Percentiles rank a stretch among this genome's conserved stretches.
Conservation (phyloP, 2,888 invertebrate genomes). For the Pachycephus smyrnensis region DNA sequence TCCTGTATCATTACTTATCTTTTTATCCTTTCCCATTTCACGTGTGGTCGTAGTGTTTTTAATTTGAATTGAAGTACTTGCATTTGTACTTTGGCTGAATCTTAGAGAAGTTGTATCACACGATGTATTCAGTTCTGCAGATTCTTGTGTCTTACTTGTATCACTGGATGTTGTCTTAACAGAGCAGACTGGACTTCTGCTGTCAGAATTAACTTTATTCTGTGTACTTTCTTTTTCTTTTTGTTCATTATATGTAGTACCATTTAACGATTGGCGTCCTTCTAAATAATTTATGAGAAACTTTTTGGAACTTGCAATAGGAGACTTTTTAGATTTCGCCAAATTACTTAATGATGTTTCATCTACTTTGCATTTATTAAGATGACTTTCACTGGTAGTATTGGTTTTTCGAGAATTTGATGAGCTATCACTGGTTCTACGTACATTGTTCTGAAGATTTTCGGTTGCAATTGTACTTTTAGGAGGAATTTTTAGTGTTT, state of each 20-base stretch:
- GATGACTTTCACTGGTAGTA: neutral
- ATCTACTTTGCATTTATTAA: neutral
- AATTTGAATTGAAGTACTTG: neutral
- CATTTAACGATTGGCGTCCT: neutral
- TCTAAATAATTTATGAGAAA: neutral
- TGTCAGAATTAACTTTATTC: neutral
- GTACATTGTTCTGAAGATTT: neutral
- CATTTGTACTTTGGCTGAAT: neutral
- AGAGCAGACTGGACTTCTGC: neutral
- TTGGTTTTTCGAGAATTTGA: neutral
- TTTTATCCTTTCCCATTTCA: neutral
- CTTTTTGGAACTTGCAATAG: neutral
- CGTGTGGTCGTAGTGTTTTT: neutral
- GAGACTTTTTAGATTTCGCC: neutral
- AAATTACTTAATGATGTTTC: neutral
- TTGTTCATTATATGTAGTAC: neutral
- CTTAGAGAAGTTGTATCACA: neutral
- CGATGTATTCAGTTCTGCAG: neutral
- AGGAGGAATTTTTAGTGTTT: neutral
- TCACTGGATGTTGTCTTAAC: neutral
- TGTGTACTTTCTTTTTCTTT: neutral
- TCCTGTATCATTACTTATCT: neutral
- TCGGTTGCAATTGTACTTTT: neutral
- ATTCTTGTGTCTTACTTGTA: neutral
- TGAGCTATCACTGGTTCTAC: neutral